Evolutionary conservation across 2,888 invertebrate genomes (phyloP).

Genomic region (Cephus rjabovi): DNA sequence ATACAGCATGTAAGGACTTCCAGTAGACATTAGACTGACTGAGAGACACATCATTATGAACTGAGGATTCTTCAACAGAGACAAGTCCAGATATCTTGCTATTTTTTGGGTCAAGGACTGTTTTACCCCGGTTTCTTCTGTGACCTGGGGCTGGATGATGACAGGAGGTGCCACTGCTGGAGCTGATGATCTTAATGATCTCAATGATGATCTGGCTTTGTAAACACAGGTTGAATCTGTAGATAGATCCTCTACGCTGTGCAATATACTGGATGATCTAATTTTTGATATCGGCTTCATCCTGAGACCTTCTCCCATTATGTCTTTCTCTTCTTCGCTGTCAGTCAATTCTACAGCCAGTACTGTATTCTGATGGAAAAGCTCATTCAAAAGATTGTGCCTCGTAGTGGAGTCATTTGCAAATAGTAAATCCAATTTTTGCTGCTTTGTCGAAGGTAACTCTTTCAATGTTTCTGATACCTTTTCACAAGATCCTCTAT

Average conservation of each 20-base stretch:
- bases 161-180: constrained; percentile 5
- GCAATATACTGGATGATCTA: constrained; percentile 77
- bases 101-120: constrained; percentile 60
- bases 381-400: constrained; percentile 63
- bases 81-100: constrained; percentile 75
- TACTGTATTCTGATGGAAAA: constrained; percentile 59
- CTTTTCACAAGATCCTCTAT: constrained; percentile 27
- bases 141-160: constrained; percentile 28
- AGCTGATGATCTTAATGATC: constrained; percentile 34
- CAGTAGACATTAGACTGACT: constrained; percentile 81
- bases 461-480: constrained; percentile 28
- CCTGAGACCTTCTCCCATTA: constrained; percentile 69
- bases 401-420: constrained; percentile 57
- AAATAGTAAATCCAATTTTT: constrained; percentile 60
- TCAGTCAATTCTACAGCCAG: constrained; percentile 60
- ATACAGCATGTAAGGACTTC: constrained; percentile 81
- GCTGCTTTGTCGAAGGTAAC: constrained; percentile 57
- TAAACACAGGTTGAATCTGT: constrained; percentile 83
- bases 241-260: constrained; percentile 80
- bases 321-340: constrained; percentile 72
- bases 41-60: constrained; percentile 80
- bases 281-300: constrained; percentile 74
- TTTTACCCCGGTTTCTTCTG: constrained; percentile 27
- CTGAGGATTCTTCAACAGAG: constrained; percentile 75
- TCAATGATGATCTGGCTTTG: constrained; percentile 69